Evolutionary conservation across 1,140 invertebrate genomes (phyloP).

Genomic region (Scaptomyza hsui): DNA sequence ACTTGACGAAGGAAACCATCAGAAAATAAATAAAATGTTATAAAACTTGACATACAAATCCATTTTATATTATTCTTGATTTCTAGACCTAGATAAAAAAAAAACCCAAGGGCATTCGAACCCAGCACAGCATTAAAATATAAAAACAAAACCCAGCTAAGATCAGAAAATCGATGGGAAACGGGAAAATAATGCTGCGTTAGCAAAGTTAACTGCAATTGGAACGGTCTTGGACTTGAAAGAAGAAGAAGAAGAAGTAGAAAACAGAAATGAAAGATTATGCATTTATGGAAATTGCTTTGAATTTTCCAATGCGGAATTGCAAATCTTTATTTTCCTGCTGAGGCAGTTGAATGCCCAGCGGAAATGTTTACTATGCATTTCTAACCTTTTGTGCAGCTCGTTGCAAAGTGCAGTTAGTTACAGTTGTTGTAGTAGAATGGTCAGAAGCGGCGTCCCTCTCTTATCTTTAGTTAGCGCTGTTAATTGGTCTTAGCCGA

Average conservation of each 20-base stretch:
- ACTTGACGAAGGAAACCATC: too few species aligned
- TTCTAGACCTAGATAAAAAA: not conserved
- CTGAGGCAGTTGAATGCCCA: not conserved
- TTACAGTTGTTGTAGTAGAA: not conserved
- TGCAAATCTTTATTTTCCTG: slow-evolving; percentile 17
- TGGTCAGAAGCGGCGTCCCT: too few species aligned
- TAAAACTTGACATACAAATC: too few species aligned
- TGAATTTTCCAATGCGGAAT: slow-evolving; percentile 25
- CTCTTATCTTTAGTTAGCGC: not conserved
- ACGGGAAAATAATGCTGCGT: slow-evolving; percentile 18
- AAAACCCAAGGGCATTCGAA: not conserved
- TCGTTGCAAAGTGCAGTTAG: slow-evolving; percentile 10
- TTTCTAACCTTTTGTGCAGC: slow-evolving; percentile 24
- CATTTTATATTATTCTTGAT: not conserved
- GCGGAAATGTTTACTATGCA: slow-evolving; percentile 42
- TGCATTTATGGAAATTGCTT: slow-evolving; percentile 47
- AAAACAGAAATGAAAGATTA: not conserved
- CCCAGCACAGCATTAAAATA: not conserved
- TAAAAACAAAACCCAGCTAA: not conserved
- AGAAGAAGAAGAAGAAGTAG: too few species aligned
- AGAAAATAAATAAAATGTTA: too few species aligned
- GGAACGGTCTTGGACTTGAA: not conserved
- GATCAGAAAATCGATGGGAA: slow-evolving; percentile 12
- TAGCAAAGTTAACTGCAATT: slow-evolving; percentile 38
- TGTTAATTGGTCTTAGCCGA: not conserved